phyloP scores from a whole-genome alignment of 2,113 vertebrate genomes.

The Rhinoptilus africanus region DNA sequence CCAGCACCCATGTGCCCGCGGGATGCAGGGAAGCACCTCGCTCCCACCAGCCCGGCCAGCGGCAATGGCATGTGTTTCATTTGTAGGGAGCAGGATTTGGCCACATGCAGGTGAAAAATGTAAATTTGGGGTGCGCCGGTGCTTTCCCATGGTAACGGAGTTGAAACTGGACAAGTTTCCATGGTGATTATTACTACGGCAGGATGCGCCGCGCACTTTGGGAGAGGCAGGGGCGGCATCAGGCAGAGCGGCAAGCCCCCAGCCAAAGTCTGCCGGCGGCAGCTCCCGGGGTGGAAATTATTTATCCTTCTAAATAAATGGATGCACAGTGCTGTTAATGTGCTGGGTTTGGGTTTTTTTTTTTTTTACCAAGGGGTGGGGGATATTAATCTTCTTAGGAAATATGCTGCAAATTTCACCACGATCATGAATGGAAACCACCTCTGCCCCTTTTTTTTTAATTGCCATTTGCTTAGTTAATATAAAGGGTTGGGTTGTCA shows the following conservation, averaged over 20 bases:
- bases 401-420: not conserved
- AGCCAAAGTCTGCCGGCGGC: not conserved
- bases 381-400: not conserved
- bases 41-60: not conserved
- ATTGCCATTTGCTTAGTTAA: not conserved
- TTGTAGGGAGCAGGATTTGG: not conserved
- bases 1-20: fast-evolving
- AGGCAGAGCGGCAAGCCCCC: not conserved
- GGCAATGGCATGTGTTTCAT: fast-evolving
- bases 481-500: not conserved
- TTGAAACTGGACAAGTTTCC: constrained; percentile 69
- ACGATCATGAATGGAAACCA: not conserved
- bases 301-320: not conserved
- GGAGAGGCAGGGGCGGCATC: not conserved
- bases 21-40: fast-evolving
- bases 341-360: not conserved
- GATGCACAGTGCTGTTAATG: not conserved
- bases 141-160: constrained; percentile 68
- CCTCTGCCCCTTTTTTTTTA: not conserved
- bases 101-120: not conserved
- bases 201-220: constrained; percentile 35
- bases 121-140: not conserved
- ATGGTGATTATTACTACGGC: constrained; percentile 49
- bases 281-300: not conserved
- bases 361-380: not conserved